Evolutionary conservation across 2,888 invertebrate genomes (phyloP), one percentile per base, ranked within the genome.

Genomic region (Acanthopleura granulata): DNA sequence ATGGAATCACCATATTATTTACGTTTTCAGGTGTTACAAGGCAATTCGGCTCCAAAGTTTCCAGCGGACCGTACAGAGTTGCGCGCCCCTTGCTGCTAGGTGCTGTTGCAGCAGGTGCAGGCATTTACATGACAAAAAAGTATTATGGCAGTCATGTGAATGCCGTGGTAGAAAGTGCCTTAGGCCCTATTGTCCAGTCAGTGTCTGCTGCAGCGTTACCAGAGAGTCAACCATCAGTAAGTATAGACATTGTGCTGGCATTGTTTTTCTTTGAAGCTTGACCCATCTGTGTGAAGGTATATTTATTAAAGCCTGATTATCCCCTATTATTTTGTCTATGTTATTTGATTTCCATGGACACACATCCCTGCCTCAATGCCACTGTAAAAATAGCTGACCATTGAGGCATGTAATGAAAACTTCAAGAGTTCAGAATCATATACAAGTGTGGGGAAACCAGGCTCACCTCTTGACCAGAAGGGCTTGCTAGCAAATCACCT

Each of bases 221-320:
- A 4, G 76, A 81, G 11, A 79, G 80, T 57, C 85, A 85, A 73
- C 85, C 85, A 0, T 81, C 81, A n/a, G 83, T 83, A 77, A 80
- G 77, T 76, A 22, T 57, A 40, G 9, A 40, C 40, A 40, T 40
- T 40, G 40, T 40, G 40, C 40, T 40, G 9, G 40, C 3, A 40
- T 40, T 40, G 40, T 40, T 40, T 40, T 40, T 40, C 9, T 9
- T 40, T 40, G 4, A 40, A 3, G 3, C 4, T 40, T 40, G 40
- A 40, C 40, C 9, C 40, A 40, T 40, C 40, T 9, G 9, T 40
- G 4, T 40, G 9, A 40, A 40, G 9, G 9, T 9, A 40, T 40
- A 3, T 40, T 40, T 40, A 9, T 40, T 40, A 6, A 40, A 40
- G 40, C 40, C 40, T 40, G 40, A 40, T 40, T 40, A 6, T 40